Conservation (phyloP, 2,888 invertebrate species). For the Phyllotreta cruciferae region DNA sequence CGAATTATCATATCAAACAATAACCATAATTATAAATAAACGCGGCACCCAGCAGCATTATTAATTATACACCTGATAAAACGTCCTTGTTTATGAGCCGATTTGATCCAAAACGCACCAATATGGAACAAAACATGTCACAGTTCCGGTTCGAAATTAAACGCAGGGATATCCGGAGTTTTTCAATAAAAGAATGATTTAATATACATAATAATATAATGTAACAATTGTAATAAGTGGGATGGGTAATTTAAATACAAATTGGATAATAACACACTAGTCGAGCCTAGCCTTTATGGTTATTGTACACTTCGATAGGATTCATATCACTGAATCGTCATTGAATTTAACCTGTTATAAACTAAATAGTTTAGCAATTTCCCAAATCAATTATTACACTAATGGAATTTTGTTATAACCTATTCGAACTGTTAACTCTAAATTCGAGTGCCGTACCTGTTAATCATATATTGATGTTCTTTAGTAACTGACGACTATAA, state of each 20-base stretch:
- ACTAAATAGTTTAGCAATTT: constrained; percentile 17
- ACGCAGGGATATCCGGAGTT: constrained; percentile 56
- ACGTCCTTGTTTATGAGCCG: constrained; percentile 54
- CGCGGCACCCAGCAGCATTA: constrained; percentile 51
- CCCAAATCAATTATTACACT: constrained; percentile 6
- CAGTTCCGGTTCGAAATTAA: constrained; percentile 52
- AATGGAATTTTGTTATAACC: constrained; percentile 4
- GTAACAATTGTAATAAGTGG: constrained; percentile 45
- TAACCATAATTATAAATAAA: constrained; percentile 28
- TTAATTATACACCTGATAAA: constrained; percentile 54
- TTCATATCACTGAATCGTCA: constrained; percentile 24
- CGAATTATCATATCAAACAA: constrained; percentile 56
- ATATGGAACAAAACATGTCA: constrained; percentile 55
- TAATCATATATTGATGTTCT: too few relatives aligned
- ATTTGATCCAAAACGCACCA: constrained; percentile 50
- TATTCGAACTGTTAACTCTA: background rate
- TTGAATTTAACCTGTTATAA: constrained; percentile 9
- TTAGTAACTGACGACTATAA: too few relatives aligned
- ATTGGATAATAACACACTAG: constrained; percentile 47
- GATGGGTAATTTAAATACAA: constrained; percentile 50
- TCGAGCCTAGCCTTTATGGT: constrained; percentile 29
- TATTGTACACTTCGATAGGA: constrained; percentile 23
- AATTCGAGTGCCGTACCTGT: background rate
- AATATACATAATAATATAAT: constrained; percentile 55
- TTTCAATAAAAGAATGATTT: constrained; percentile 55